Base-by-base conservation (phyloP, 2,113 vertebrate genomes). In the Hyla sarda region DNA sequence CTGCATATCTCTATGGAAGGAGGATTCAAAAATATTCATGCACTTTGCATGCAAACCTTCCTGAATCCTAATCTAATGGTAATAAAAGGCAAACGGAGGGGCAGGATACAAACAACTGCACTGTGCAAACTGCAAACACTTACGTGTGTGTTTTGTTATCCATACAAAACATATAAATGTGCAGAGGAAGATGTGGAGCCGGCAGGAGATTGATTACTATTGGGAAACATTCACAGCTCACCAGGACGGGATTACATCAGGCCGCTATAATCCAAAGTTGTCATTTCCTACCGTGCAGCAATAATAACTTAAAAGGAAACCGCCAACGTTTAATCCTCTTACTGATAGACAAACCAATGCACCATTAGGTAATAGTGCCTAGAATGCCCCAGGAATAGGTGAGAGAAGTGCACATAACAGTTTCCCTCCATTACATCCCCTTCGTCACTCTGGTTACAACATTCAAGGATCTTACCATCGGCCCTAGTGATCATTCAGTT, bases 131-230 rank as follows among this genome's bases (percentile, higher is more conserved):
- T n/a, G n/a, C n/a, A 45, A 41, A 45, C 45, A n/a, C 7, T 5
- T 19, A 41, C n/a, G 32, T 74, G 41, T 47, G 23, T 65, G 58
- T 78, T 21, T 78, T 78, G 16, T 81, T 21, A 71, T 12, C 67
- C 67, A 71, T 21, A 41, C 0, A 71, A 23, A 41, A 28, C 28
- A 0, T 30, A 30, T 28, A 65, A 65, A 30, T 30, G 3, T 30
- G n/a, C 48, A 32, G 67, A 34, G 2, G 25, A 14, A 76, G 30
- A 78, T 41, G 0, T 37, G 56, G 80, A 69, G 60, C 30, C 48
- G 17, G 48, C 67, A 71, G 65, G 81, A 25, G 60, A 71, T 82
- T 82, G 80, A 50, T 82, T 69, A 82, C 80, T 82, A 82, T 48
- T 82, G 81, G 67, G 48, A 71, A 67, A 19, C 80, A 45, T 82